A percentile compares a stretch with the other conserved stretches of the same genome.
phyloP scores from a whole-genome alignment of 2,113 vertebrate genomes.

The Callipepla californica region DNA sequence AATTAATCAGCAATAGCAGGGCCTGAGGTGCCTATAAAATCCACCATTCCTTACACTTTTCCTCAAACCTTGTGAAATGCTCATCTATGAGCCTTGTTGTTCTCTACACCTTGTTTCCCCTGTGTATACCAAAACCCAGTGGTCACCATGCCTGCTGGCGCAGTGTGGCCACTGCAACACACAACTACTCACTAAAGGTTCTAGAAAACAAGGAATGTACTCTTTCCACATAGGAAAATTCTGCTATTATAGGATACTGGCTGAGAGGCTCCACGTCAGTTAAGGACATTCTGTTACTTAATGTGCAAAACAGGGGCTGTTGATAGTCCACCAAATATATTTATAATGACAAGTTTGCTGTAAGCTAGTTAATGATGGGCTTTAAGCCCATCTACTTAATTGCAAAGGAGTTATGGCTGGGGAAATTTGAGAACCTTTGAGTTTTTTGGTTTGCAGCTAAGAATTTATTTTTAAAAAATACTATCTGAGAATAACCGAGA shows the following conservation, averaged over 20 bases:
- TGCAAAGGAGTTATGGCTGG: neutral
- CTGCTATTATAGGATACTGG: neutral
- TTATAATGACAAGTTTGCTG: neutral
- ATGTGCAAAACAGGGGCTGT: neutral
- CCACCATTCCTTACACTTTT: neutral
- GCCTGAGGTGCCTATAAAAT: neutral
- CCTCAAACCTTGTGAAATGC: neutral
- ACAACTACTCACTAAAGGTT: fast-evolving
- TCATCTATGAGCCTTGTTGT: neutral
- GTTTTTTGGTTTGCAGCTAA: neutral
- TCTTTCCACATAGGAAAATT: neutral
- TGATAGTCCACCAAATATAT: neutral
- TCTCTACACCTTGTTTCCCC: neutral
- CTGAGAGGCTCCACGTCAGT: neutral
- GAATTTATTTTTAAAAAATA: neutral
- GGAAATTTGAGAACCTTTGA: neutral
- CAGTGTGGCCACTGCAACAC: neutral
- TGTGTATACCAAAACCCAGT: neutral
- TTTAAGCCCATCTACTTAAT: slow-evolving; percentile 28
- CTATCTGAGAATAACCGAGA: neutral
- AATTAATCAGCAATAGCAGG: neutral
- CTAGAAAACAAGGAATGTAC: neutral
- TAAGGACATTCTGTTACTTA: neutral
- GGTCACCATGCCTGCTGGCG: neutral
- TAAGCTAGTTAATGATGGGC: neutral